phyloP scores from a whole-genome alignment of 2,797 vertebrate genomes.

The Pelobates cultripes region DNA sequence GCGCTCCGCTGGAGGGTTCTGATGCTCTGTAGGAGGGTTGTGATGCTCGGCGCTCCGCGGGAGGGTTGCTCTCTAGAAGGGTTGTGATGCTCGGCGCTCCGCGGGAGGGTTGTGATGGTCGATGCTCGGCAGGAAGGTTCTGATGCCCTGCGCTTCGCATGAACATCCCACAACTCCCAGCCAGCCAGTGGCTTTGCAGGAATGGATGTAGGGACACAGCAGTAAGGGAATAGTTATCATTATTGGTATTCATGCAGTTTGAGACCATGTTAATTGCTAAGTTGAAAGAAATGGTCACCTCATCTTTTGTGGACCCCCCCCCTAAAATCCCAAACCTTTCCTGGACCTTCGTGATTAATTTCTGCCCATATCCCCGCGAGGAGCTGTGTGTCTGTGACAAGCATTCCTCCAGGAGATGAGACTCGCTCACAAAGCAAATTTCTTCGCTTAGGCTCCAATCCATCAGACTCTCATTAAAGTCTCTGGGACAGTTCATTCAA shows the following conservation, averaged over 20 bases:
- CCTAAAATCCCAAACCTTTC: conserved; percentile 16
- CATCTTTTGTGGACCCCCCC: neutral
- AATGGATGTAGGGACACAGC: neutral
- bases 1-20: no score
- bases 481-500: conserved; percentile 32
- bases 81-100: no score
- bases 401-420: conserved; percentile 46
- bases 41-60: no score
- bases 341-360: conserved; percentile 58
- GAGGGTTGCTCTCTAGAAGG: no score
- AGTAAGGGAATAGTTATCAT: neutral
- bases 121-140: no score
- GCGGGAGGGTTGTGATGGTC: no score
- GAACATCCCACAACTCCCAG: no score
- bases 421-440: conserved; percentile 54
- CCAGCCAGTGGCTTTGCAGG: no score
- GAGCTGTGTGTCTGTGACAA: conserved; percentile 12
- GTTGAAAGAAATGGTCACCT: neutral
- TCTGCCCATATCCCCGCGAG: conserved; percentile 44
- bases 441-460: conserved; percentile 31
- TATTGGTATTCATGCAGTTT: conserved; percentile 29
- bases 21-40: no score
- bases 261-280: conserved; percentile 33
- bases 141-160: no score
- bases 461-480: conserved; percentile 47